Evolutionary conservation across 2,797 vertebrate species (phyloP).

Genomic region (Melanotaenia maccullochi): DNA sequence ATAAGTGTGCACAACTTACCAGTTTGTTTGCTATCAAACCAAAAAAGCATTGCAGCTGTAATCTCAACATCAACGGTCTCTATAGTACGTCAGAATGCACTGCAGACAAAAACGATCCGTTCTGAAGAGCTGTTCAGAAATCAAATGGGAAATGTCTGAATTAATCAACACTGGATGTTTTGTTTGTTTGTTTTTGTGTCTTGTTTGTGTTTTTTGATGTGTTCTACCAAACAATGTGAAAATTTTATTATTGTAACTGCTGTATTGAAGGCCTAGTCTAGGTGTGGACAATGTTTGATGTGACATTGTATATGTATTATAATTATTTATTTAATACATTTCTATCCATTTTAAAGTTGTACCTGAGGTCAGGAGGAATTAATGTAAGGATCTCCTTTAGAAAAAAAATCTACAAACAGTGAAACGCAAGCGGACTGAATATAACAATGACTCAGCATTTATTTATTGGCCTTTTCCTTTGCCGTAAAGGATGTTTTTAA

Average conservation of each 20-base stretch:
- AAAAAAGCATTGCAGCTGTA: slow-evolving; percentile 36
- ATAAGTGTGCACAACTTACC: slow-evolving; percentile 10
- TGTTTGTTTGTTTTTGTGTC: slow-evolving; percentile 12
- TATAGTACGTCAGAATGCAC: not conserved
- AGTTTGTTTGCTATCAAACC: slow-evolving; percentile 39
- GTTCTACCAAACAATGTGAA: slow-evolving; percentile 38
- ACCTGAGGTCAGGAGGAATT: not conserved
- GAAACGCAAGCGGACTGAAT: not conserved
- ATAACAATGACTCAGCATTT: not conserved
- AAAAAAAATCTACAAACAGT: too few relatives aligned
- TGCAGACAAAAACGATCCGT: not conserved
- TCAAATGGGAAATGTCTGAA: slow-evolving; percentile 1
- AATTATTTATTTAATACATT: not conserved
- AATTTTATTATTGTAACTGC: slow-evolving; percentile 21
- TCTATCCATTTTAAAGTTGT: not conserved
- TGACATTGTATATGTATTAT: not conserved
- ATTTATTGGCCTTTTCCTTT: not conserved
- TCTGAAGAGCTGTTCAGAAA: slow-evolving; percentile 22
- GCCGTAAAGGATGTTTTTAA: not conserved
- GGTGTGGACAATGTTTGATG: slow-evolving; percentile 1
- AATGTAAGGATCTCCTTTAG: not conserved
- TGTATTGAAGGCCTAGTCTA: slow-evolving; percentile 33
- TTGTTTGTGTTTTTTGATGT: slow-evolving; percentile 7
- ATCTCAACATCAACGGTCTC: slow-evolving; percentile 8
- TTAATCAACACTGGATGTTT: slow-evolving; percentile 6